Base-by-base conservation (phyloP, 2,888 invertebrate genomes). In the Napeogenes sylphis region DNA sequence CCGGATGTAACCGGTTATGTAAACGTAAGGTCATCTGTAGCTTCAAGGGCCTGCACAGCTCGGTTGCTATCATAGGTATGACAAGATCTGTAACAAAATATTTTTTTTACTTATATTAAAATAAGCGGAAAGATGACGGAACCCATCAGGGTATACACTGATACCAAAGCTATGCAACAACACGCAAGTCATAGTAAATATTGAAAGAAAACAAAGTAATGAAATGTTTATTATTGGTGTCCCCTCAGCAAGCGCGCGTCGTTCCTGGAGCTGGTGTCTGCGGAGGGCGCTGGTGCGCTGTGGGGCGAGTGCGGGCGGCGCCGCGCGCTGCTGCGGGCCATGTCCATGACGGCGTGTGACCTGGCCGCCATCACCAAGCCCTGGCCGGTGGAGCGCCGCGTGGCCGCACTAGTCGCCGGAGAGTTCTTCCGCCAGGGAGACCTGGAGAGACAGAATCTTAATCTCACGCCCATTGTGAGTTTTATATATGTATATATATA, bases 331-430 rank as follows among this genome's bases (percentile, higher is more conserved):
- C 88, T 97, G 59, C 93, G 97, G 38, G 97, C 96, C 12, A 98
- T 98, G 97, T 91, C 97, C 81, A 98, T 98, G 98, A 98, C 98
- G 35, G 97, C 97, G 47, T 98, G 97, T 85, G 98, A 98, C 92
- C 91, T 98, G 71, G 97, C 97, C 61, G 98, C 98, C 69, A 98
- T 98, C 77, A 97, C 97, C 59, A 98, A 98, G 82, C 98, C 98
- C 0, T 98, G 98, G 98, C 95, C 95, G 5, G 95, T 97, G 59
- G 97, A 98, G 84, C 94, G 96, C 73, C 93, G 97, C 65, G 97
- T 98, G n/a, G 97, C 97, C 2, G 97, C 97, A 70, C 90, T 98
- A 45, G 97, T 98, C 1, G 96, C 97, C 68, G 95, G 96, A 2
- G 98, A 98, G 85, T 98, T 98, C 91, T 98, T 98, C 84, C 94